phyloP scores from a whole-genome alignment of 1,140 invertebrate genomes.

The Drosophila sturtevanti region DNA sequence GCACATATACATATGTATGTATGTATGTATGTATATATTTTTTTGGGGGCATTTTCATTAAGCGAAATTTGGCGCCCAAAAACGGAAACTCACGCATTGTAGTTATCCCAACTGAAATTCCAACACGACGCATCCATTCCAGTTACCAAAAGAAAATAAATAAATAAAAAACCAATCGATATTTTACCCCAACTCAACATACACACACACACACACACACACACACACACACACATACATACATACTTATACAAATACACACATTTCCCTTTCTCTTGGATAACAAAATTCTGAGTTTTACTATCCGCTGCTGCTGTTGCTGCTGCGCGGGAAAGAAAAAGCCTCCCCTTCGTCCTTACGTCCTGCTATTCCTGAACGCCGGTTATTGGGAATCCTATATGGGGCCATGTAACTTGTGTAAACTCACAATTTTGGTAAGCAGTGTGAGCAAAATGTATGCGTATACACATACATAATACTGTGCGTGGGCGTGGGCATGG shows the following conservation, averaged over 20 bases:
- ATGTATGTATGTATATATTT: not conserved
- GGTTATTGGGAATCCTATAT: slow-evolving; percentile 49
- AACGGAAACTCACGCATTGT: slow-evolving; percentile 21
- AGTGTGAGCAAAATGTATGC: not conserved
- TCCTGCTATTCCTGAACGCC: slow-evolving; percentile 58
- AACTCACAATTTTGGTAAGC: not conserved
- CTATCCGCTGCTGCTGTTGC: not conserved
- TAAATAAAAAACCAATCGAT: slow-evolving; percentile 45
- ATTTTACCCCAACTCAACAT: slow-evolving; percentile 25
- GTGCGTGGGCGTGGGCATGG: too few species aligned
- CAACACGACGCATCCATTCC: slow-evolving; percentile 45
- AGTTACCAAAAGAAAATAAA: slow-evolving; percentile 18
- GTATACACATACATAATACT: too few species aligned
- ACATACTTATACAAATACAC: slow-evolving; percentile 4
- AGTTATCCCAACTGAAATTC: slow-evolving; percentile 40
- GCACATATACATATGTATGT: not conserved
- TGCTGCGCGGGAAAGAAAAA: slow-evolving; percentile 6
- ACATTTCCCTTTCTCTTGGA: slow-evolving; percentile 41
- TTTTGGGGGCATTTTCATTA: slow-evolving; percentile 61
- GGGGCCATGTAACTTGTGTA: slow-evolving; percentile 54
- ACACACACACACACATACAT: slow-evolving; percentile 30
- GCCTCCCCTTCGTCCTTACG: not conserved
- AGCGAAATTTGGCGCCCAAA: slow-evolving; percentile 72
- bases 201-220: not conserved
- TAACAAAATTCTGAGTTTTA: slow-evolving; percentile 41